These are phyloP conservation scores for Aphrocallistes beatrix DNA, from an alignment of 37 sponge, comb jelly and placozoan species.

Conservation along the genomic window DNA sequence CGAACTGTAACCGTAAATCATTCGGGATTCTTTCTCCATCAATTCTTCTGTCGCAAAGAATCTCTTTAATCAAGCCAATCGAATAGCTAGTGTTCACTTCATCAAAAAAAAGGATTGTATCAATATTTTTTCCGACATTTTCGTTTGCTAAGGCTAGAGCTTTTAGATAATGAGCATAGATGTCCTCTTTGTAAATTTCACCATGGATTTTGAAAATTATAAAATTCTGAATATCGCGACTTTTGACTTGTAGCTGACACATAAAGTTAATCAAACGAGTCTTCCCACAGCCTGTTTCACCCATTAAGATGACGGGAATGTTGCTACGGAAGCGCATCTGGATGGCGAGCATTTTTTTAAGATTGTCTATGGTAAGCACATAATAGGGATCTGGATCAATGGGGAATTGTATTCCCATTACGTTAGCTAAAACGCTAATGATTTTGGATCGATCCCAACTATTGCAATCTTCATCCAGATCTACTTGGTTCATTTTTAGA, in stretches of 20 bases:
- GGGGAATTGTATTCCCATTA: background rate
- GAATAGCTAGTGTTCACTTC: conserved; percentile 94
- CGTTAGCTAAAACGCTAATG: background rate
- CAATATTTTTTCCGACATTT: conserved; percentile 27
- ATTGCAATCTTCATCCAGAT: background rate
- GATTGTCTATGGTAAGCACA: conserved; percentile 27
- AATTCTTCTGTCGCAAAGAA: conserved; percentile 85
- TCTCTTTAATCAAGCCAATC: conserved; percentile 88
- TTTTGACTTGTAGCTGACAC: conserved; percentile 51
- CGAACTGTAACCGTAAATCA: conserved; percentile 57
- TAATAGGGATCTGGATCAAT: conserved; percentile 10
- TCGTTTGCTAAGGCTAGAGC: conserved; percentile 38
- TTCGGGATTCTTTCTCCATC: conserved; percentile 49
- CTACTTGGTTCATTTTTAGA: background rate
- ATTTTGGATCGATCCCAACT: background rate
- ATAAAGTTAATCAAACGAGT: conserved; percentile 77
- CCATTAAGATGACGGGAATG: conserved; percentile 95
- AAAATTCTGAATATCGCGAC: background rate
- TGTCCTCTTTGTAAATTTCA: conserved; percentile 49
- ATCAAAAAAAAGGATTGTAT: conserved; percentile 96
- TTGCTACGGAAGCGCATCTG: conserved; percentile 51
- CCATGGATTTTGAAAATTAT: conserved; percentile 53
- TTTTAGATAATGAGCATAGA: conserved; percentile 20
- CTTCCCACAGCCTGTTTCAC: conserved; percentile 97
- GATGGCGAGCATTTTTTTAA: conserved; percentile 15